Evolutionary conservation across 2,113 vertebrate genomes (phyloP), one percentile per base, ranked within the genome.

Genomic region (Phainopepla nitens): DNA sequence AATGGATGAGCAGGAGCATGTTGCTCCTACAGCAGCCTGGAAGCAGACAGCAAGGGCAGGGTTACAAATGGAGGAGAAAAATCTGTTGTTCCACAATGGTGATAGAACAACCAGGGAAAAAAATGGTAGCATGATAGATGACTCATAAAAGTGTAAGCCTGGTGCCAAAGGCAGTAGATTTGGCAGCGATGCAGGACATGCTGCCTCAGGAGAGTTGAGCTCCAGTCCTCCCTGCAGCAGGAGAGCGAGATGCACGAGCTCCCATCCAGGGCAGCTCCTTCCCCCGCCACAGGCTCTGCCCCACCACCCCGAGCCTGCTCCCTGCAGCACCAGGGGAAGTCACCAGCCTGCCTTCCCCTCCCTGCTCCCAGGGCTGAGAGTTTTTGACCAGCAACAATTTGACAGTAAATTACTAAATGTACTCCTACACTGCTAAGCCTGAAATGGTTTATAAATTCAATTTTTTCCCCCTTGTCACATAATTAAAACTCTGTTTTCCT

Each of bases 141-240:
- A 95, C 47, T 96, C 95, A 96, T n/a, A 28, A 44, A 94, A 92
- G 89, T 50, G 83, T 87, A 56, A 95, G 82, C 82, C 94, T 89
- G 64, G 64, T 94, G 94, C 96, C 95, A 94, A 93, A 83, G 89
- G 93, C 86, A 88, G 94, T 5, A 78, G 95, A 49, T 89, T 88
- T 97, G 95, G 95, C 95, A 91, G 95, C 22, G 4, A 31, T 24
- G 80, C 77, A 78, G 87, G 83, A 81, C 35, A 36, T 0, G 2
- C 58, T 75, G 95, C 95, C 94, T 95, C 93, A 2, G 93, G 90
- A 89, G 92, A 93, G 79, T 4, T 75, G 89, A 28, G 85, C 82
- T 96, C 89, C 85, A 65, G 75, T 36, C 85, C 71, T 29, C 24
- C 58, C 87, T 90, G 85, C 94, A 81, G 85, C 2, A 35, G 87